Conservation (phyloP, 2,797 vertebrate genomes). For the Xiphorhynchus erythropygius region DNA sequence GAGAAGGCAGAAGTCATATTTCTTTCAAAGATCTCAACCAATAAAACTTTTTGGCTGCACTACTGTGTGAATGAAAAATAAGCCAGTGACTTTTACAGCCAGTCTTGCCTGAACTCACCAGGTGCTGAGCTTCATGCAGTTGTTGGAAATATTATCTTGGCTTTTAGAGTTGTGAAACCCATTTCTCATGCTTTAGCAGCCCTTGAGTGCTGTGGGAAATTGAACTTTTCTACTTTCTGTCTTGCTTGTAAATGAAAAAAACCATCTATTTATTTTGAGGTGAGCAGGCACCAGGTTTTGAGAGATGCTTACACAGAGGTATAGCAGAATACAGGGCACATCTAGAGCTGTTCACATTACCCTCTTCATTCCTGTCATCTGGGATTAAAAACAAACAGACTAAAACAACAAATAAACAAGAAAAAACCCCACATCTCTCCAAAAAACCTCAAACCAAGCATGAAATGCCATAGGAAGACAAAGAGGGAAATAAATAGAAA, state of each 20-base stretch:
- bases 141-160: neutral
- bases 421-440: rapidly evolving
- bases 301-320: neutral
- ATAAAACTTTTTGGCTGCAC: neutral
- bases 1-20: neutral
- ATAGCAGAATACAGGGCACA: neutral
- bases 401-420: neutral
- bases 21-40: neutral
- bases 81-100: neutral
- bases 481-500: neutral
- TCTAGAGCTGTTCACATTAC: neutral
- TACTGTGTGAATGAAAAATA: neutral
- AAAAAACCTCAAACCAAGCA: neutral
- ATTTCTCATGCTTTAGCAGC: neutral
- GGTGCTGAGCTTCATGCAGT: neutral
- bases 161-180: neutral
- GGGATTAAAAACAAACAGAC: neutral
- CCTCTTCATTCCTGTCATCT: neutral
- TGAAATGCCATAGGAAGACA: neutral
- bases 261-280: neutral
- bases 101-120: neutral
- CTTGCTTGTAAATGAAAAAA: neutral
- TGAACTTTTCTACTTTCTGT: neutral
- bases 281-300: neutral
- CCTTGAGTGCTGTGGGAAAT: neutral